Percentiles rank a stretch among this genome's conserved stretches.
Evolutionary conservation across 2,797 vertebrate species (phyloP).

Genomic region (Cacajao melanocephalus): DNA sequence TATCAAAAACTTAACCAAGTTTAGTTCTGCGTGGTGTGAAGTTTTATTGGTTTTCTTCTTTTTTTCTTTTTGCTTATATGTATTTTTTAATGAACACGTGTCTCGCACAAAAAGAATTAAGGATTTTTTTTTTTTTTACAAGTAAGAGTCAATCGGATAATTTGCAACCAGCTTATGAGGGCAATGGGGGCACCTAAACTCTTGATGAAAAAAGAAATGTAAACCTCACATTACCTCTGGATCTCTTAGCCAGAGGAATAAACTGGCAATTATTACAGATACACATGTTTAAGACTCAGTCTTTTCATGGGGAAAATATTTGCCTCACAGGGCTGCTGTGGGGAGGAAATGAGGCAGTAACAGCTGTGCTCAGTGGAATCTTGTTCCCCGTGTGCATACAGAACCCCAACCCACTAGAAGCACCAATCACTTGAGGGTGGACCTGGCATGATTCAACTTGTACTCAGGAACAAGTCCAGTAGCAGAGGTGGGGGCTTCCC

Average conservation of each 20-base stretch:
- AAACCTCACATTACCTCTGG: conserved; percentile 68
- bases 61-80: conserved; percentile 59
- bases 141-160: conserved; percentile 50
- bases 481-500: not conserved
- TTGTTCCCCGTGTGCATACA: not conserved
- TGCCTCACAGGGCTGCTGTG: not conserved
- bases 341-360: not conserved
- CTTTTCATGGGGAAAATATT: conserved; percentile 62
- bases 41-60: not conserved
- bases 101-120: conserved; percentile 50
- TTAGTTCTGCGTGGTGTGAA: conserved; percentile 59
- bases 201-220: conserved; percentile 64
- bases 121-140: conserved; percentile 64
- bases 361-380: not conserved
- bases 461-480: not conserved
- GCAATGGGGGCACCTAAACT: conserved; percentile 62
- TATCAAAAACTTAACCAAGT: conserved; percentile 44
- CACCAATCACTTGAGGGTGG: not conserved
- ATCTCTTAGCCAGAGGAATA: conserved; percentile 71
- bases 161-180: conserved; percentile 68
- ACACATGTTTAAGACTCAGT: conserved; percentile 60
- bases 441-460: not conserved
- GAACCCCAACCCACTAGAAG: not conserved
- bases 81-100: conserved; percentile 70
- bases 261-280: conserved; percentile 67